phyloP scores from a whole-genome alignment of 2,113 vertebrate genomes.

The Gobiocypris rarus region DNA sequence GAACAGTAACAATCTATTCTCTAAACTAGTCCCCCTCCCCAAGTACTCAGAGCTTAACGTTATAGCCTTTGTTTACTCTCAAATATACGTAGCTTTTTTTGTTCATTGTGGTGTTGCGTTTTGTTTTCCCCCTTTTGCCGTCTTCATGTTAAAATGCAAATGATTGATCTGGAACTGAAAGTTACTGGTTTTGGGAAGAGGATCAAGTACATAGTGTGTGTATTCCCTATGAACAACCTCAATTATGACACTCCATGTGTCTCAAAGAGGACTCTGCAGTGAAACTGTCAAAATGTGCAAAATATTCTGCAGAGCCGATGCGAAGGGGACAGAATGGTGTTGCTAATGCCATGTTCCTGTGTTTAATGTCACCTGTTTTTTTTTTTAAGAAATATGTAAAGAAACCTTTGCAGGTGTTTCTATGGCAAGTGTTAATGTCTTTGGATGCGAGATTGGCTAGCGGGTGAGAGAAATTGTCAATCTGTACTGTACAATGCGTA shows the following conservation, averaged over 20 bases:
- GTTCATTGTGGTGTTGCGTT: conserved; percentile 63
- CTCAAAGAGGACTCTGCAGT: conserved; percentile 39
- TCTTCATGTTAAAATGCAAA: conserved; percentile 50
- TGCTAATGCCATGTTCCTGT: conserved; percentile 53
- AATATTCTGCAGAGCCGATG: conserved; percentile 39
- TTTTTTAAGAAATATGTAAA: conserved; percentile 47
- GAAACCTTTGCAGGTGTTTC: conserved; percentile 57
- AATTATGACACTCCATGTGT: conserved; percentile 53
- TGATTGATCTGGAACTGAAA: conserved; percentile 60
- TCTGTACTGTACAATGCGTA: conserved; percentile 80
- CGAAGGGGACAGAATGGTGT: conserved; percentile 45
- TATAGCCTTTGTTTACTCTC: conserved; percentile 70
- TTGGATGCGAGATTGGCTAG: conserved; percentile 61
- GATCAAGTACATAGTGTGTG: conserved; percentile 46
- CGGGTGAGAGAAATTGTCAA: conserved; percentile 63
- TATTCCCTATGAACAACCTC: conserved; percentile 50
- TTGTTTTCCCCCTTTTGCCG: conserved; percentile 46
- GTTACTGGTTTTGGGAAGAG: conserved; percentile 42
- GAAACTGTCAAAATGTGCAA: conserved; percentile 36
- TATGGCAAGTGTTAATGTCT: conserved; percentile 63
- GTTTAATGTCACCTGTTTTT: conserved; percentile 49
- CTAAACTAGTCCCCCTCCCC: conserved; percentile 53
- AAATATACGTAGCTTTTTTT: conserved; percentile 66
- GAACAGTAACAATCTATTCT: conserved; percentile 66
- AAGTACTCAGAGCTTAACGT: conserved; percentile 66